Conservation (phyloP, 1,140 invertebrate species). For the Ctenoplectra terminalis region DNA sequence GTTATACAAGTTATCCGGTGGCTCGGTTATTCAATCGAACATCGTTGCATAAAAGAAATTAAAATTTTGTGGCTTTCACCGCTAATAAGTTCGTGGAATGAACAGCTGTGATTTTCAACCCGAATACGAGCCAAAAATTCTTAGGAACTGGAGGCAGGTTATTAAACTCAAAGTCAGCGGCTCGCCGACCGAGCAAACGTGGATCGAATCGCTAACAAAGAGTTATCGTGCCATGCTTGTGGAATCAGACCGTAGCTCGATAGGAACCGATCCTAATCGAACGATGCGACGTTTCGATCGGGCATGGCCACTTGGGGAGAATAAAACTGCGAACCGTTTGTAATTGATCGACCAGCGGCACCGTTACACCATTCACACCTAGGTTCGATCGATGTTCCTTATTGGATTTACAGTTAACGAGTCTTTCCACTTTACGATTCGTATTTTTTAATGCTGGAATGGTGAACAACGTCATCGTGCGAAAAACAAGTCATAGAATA, state of each 20-base stretch:
- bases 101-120: slow-evolving; percentile 11
- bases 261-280: slow-evolving; percentile 36
- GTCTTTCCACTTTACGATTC: too few relatives aligned
- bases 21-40: too few relatives aligned
- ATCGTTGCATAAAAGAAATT: background rate
- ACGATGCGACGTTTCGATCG: slow-evolving; percentile 14
- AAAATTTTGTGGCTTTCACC: background rate
- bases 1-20: too few relatives aligned
- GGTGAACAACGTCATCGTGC: too few relatives aligned
- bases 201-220: slow-evolving; percentile 38
- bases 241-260: background rate
- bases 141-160: slow-evolving; percentile 31
- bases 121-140: slow-evolving; percentile 38
- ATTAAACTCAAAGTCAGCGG: slow-evolving; percentile 50
- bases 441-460: too few relatives aligned
- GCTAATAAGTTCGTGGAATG: background rate
- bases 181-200: slow-evolving; percentile 23
- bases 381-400: background rate
- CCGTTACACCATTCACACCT: slow-evolving; percentile 44
- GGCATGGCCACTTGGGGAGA: slow-evolving; percentile 10
- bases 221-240: slow-evolving; percentile 27
- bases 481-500: too few relatives aligned
- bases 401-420: slow-evolving; percentile 18
- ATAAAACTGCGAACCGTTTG: slow-evolving; percentile 19
- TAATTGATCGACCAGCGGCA: slow-evolving; percentile 10